These are phyloP conservation scores for Malthinus flaveolus DNA, from an alignment of 2,888 invertebrate species.

Conservation along the genomic window DNA sequence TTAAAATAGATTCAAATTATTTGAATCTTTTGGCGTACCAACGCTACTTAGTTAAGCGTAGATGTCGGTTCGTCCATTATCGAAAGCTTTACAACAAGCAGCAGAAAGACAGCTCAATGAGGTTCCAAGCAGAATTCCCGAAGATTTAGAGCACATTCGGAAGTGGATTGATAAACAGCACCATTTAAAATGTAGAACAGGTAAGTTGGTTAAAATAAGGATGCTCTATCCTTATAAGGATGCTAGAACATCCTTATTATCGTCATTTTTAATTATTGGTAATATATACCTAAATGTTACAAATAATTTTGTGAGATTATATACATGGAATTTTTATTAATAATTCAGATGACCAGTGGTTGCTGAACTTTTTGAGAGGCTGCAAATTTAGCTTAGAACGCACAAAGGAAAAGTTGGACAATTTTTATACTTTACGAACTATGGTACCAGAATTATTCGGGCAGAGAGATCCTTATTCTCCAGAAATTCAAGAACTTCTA, in stretches of 20 bases:
- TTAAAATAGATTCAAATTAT: not conserved
- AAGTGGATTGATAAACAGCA: conserved; percentile 63
- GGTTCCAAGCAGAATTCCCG: conserved; percentile 51
- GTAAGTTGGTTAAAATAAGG: conserved; percentile 51
- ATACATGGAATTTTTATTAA: not conserved
- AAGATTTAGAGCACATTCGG: conserved; percentile 58
- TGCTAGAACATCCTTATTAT: not conserved
- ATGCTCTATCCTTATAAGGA: not conserved
- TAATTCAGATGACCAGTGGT: conserved; percentile 59
- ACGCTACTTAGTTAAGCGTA: conserved; percentile 51
- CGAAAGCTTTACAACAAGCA: conserved; percentile 56
- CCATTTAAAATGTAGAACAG: conserved; percentile 60
- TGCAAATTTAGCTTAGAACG: conserved; percentile 60
- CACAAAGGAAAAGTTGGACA: conserved; percentile 60
- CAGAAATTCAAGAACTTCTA: conserved; percentile 43
- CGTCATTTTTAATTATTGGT: not conserved
- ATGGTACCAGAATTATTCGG: conserved; percentile 63
- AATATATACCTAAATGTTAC: not conserved
- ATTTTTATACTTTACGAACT: conserved; percentile 62
- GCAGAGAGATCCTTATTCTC: conserved; percentile 54
- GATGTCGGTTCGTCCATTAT: conserved; percentile 34
- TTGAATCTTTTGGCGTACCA: conserved; percentile 30
- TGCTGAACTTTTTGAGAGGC: conserved; percentile 59
- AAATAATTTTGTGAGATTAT: not conserved
- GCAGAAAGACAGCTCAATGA: conserved; percentile 60